Conservation (phyloP, 1,140 invertebrate genomes). For the Zaprionus tsacasi region DNA sequence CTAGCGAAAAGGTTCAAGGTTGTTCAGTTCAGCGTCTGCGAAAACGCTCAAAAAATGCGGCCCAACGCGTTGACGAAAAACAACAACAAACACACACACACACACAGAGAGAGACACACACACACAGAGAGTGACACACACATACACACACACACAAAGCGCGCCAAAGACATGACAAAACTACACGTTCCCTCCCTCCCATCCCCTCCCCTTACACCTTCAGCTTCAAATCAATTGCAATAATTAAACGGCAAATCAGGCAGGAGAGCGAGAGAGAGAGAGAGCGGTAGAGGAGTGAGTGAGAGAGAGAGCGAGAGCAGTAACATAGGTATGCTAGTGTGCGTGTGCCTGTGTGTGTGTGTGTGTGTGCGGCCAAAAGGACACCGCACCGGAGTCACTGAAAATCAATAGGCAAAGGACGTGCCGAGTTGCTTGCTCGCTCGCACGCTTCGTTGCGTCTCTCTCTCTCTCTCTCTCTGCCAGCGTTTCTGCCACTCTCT, state of each 20-base stretch:
- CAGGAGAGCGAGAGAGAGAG: neutral
- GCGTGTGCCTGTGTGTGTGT: neutral
- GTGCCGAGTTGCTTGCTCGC: conserved; percentile 17
- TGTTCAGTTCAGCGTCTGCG: conserved; percentile 42
- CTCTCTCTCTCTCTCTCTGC: neutral
- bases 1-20: conserved; percentile 58
- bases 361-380: conserved; percentile 18
- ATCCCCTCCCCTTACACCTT: too few relatives aligned
- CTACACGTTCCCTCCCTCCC: neutral
- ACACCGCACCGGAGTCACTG: conserved; percentile 37
- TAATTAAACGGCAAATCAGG: conserved; percentile 45
- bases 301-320: neutral
- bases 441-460: conserved; percentile 20
- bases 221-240: conserved; percentile 49
- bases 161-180: conserved; percentile 32
- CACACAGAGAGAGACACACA: conserved; percentile 8
- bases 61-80: conserved; percentile 34
- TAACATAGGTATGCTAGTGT: neutral
- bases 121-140: neutral
- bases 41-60: conserved; percentile 34
- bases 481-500: neutral
- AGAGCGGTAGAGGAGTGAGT: neutral
- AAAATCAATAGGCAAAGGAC: conserved; percentile 53
- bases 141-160: conserved; percentile 16
- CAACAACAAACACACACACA: conserved; percentile 18